Evolutionary conservation across 2,888 invertebrate species (phyloP), one percentile per base, ranked within the genome.

Genomic region (Diplazon laetatorius): DNA sequence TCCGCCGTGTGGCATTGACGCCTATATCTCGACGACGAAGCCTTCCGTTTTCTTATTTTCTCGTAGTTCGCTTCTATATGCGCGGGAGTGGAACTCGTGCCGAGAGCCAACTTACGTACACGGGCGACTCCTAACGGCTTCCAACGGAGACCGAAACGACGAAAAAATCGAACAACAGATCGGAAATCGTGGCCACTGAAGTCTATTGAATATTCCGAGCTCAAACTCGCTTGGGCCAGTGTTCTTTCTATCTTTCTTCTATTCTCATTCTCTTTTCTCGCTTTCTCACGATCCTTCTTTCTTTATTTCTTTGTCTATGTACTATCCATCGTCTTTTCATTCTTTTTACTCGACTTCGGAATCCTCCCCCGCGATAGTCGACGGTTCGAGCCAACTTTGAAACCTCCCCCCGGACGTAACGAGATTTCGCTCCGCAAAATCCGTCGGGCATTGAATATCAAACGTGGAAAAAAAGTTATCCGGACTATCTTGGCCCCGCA

Each of bases 161-260:
- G 42, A 8, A 42, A 62, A 55, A 77, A 66, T 50, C 60, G 46
- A 65, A 52, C 59, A 74, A 70, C 69, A 73, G 69, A 70, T 59
- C 44, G 65, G 73, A 30, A 30, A 30, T 60, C 69, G 69, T 70
- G 78, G 73, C 78, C 70, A 69, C 63, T 50, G 72, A 46, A 73
- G 50, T 59, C 62, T 74, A 78, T 78, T 70, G 78, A 74, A 78
- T 78, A 77, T 68, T 77, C 63, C 48, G 71, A 25, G 25, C 66
- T 62, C 62, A 46, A 55, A 60, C 55, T 55, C 14, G 16, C 25
- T 50, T 18, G 46, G 37, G n/a, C 42, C 62, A 22, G n/a, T n/a
- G n/a, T 16, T 30, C 60, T 22, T 9, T 9, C 18, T 25, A n/a
- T 16, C 22, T 25, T 30, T 25, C n/a, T 10, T 14, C 42, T 9